Base-by-base conservation (phyloP, 2,888 invertebrate genomes). In the Malthinus seriepunctatus region DNA sequence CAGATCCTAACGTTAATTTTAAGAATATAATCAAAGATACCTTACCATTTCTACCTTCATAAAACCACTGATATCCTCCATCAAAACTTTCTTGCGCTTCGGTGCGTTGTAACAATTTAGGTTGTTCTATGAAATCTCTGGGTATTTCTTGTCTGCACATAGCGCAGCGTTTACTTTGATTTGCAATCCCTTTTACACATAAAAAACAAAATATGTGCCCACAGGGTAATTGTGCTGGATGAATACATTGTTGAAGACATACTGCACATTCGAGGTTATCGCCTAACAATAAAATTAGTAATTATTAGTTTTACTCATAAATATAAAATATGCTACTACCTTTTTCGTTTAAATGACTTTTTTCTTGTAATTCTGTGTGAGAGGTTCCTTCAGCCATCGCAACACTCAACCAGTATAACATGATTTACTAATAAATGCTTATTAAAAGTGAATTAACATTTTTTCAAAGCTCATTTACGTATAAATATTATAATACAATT, bases 161-260 rank as follows among this genome's bases (percentile, higher is more conserved):
- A 1, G 97, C 95, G 83, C 97, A 97, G 66, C 87, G 85, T 73
- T 89, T 90, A 72, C 89, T 93, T 76, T 92, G 91, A 73, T 91
- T 90, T 1, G 91, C 88, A 69, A 94, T 87, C 66, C 94, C 97
- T 86, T 97, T 97, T 2, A 95, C 90, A 78, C 97, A 97, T 5
- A 97, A 83, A 76, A 93, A 97, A 79, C 97, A 97, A 78, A 97
- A 97, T 60, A 96, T 86, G 76, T 97, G 97, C n/a, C 88, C 89
- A 78, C 97, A 97, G 0, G 96, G 96, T 46, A 97, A 82, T 72
- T 89, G 86, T 0, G 95, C 92, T n/a, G 97, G 97, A 79, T 95
- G 92, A 65, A 95, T 87, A 74, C 91, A 93, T 32, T 87, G 86
- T 80, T 95, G 95, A 51, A 97, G 83, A 74, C 97, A 97, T 38